Percentiles rank a stretch among this genome's conserved stretches.
Evolutionary conservation across 1,140 invertebrate genomes (phyloP).

Genomic region (Alviniconcha marisindica): DNA sequence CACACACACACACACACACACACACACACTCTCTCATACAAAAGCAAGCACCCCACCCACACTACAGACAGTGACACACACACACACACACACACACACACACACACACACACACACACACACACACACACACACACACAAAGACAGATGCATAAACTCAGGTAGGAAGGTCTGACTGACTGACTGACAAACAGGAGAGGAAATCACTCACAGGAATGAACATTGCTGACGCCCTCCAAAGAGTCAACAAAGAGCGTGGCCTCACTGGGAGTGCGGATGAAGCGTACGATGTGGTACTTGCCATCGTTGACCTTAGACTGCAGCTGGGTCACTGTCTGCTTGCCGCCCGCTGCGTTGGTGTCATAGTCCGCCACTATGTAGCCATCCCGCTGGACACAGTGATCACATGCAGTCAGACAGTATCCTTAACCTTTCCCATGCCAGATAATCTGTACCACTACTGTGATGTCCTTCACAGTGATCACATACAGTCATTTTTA

Average conservation of each 20-base stretch:
- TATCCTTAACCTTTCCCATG: no score
- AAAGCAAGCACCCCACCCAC: no score
- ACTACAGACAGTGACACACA: background rate
- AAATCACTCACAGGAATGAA: constrained; percentile 52
- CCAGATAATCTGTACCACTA: no score
- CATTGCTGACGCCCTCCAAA: constrained; percentile 30
- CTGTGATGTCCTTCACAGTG: no score
- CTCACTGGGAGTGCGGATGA: constrained; percentile 58
- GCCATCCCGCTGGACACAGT: constrained; percentile 62
- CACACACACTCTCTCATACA: background rate
- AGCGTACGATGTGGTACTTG: constrained; percentile 67
- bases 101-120: background rate
- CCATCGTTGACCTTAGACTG: constrained; percentile 62
- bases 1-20: no score
- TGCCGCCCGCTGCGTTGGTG: constrained; percentile 53
- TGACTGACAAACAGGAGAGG: background rate
- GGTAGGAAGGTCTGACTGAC: no score
- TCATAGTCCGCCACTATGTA: constrained; percentile 63
- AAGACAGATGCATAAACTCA: background rate
- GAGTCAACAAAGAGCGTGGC: constrained; percentile 63
- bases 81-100: constrained; percentile 4
- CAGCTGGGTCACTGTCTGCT: constrained; percentile 45
- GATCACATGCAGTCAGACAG: no score
- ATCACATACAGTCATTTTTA: no score
- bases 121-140: background rate